These are phyloP conservation scores for Epizoanthus scotinus DNA, from an alignment of 92 coral and sea anemone genomes.

Conservation along the genomic window DNA sequence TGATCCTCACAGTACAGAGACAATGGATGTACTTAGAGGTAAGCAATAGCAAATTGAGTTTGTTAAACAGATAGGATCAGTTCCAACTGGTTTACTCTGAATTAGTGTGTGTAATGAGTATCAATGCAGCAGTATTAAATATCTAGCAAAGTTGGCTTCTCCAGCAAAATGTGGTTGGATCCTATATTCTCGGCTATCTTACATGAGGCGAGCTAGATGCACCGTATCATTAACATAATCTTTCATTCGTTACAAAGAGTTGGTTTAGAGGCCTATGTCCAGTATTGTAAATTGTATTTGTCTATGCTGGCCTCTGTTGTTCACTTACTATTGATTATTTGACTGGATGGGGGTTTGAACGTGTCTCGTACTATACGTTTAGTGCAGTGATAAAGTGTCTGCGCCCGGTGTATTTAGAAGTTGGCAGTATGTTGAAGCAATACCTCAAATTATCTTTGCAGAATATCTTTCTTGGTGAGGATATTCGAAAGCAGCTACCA, in stretches of 20 bases:
- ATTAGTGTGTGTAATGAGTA: neutral
- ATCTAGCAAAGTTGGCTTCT: no score
- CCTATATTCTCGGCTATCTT: no score
- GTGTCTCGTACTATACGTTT: neutral
- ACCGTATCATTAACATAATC: neutral
- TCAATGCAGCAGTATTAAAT: no score
- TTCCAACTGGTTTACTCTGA: neutral
- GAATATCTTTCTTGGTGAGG: constrained; percentile 99
- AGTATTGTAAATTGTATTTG: neutral
- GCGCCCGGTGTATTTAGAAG: no score
- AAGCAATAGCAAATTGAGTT: neutral
- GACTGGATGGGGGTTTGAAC: neutral
- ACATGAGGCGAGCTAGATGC: neutral
- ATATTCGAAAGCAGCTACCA: constrained; percentile 96
- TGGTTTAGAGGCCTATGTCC: neutral
- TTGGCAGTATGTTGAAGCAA: neutral
- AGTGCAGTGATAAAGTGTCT: neutral
- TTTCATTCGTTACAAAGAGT: neutral
- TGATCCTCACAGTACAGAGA: constrained; percentile 96
- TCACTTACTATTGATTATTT: neutral
- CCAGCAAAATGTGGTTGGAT: no score
- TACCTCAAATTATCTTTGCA: constrained; percentile 23
- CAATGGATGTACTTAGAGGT: constrained; percentile 99
- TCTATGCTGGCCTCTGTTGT: neutral
- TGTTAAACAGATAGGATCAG: no score